phyloP scores from a whole-genome alignment of 2,888 invertebrate genomes.

The Luffia ferchaultella region DNA sequence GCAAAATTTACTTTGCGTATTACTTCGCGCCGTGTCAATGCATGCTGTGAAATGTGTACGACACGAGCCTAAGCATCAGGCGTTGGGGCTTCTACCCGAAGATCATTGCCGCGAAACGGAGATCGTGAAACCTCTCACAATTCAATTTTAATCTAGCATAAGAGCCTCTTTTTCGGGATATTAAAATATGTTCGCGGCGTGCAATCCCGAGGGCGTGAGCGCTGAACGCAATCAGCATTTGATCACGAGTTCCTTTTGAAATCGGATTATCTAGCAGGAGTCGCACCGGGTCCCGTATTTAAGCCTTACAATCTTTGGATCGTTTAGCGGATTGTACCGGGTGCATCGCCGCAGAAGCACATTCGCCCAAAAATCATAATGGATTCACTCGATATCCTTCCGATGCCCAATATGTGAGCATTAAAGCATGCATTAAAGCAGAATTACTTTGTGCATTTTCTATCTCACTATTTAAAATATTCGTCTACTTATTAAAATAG shows the following conservation, averaged over 20 bases:
- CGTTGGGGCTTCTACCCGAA: too few relatives aligned
- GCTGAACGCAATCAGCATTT: slow-evolving; percentile 50
- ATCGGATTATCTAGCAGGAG: slow-evolving; percentile 43
- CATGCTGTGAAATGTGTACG: too few relatives aligned
- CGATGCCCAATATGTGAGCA: too few relatives aligned
- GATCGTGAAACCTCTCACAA: slow-evolving; percentile 17
- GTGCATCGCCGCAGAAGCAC: too few relatives aligned
- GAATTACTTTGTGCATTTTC: too few relatives aligned
- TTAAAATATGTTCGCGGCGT: slow-evolving; percentile 53
- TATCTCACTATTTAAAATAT: too few relatives aligned
- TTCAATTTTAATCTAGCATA: slow-evolving; percentile 48
- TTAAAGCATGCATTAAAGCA: too few relatives aligned
- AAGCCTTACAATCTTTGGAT: background rate
- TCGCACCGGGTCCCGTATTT: background rate
- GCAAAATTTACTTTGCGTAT: too few relatives aligned
- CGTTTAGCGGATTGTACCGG: background rate
- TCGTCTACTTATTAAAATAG: background rate
- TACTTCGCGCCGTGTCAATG: too few relatives aligned
- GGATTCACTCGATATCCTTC: background rate
- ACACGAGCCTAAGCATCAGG: too few relatives aligned
- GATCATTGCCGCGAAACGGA: too few relatives aligned
- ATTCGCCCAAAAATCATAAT: too few relatives aligned
- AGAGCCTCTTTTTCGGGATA: slow-evolving; percentile 42
- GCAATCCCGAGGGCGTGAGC: slow-evolving; percentile 17
- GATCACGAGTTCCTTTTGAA: slow-evolving; percentile 60